Evolutionary conservation across 2,888 invertebrate species (phyloP).

Genomic region (Coecobrya sp.): DNA sequence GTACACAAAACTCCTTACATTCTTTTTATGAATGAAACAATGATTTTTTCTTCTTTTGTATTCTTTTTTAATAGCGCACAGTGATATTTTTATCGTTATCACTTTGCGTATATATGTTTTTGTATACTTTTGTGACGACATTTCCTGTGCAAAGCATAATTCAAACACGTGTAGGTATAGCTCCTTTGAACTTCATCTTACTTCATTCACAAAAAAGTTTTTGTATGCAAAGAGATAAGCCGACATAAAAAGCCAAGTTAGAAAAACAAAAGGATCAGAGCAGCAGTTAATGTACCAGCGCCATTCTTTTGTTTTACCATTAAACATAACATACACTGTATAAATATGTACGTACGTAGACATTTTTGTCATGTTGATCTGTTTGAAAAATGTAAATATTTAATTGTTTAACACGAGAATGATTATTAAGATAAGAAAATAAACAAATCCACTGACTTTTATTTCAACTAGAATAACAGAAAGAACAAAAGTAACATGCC

Average conservation of each 20-base stretch:
- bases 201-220: conserved; percentile 30
- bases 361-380: conserved; percentile 24
- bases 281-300: conserved; percentile 11
- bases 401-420: conserved; percentile 26
- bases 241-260: neutral
- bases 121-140: conserved; percentile 65
- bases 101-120: conserved; percentile 53
- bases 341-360: neutral
- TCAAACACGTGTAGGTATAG: neutral
- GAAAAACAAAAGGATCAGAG: neutral
- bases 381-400: conserved; percentile 48
- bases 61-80: neutral
- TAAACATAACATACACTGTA: neutral
- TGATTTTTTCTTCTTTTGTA: conserved; percentile 8
- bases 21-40: conserved; percentile 21
- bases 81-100: conserved; percentile 22
- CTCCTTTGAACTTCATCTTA: neutral
- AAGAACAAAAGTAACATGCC: neutral
- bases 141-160: conserved; percentile 63
- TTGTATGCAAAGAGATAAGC: neutral
- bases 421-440: conserved; percentile 34
- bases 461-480: neutral
- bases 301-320: conserved; percentile 45
- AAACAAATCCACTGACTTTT: conserved; percentile 49
- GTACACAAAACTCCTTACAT: neutral